Conservation (phyloP, 2,888 invertebrate species). For the Danaus chrysippus region DNA sequence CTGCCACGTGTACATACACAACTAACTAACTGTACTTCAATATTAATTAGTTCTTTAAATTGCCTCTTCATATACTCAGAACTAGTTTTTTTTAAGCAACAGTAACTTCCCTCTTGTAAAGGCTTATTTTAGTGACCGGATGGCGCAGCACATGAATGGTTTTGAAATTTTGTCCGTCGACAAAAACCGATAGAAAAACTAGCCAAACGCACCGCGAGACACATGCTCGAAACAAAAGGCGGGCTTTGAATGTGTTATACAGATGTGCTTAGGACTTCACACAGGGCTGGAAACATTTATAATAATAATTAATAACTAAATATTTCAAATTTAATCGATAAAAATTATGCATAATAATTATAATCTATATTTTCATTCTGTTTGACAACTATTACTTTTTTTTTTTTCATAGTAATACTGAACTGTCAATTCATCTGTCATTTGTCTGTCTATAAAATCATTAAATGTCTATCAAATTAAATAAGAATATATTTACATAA, state of each 20-base stretch:
- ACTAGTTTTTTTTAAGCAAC: not conserved
- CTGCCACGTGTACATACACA: constrained; percentile 48
- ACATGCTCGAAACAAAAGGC: constrained; percentile 70
- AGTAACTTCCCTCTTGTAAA: constrained; percentile 19
- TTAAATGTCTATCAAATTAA: too few relatives aligned
- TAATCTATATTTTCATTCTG: too few relatives aligned
- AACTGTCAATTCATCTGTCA: too few relatives aligned
- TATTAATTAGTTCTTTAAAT: too few relatives aligned
- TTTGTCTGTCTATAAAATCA: too few relatives aligned
- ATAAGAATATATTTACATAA: too few relatives aligned
- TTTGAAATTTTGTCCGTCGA: constrained; percentile 44
- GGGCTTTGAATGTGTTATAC: constrained; percentile 69
- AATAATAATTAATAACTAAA: not conserved
- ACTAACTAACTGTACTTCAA: constrained; percentile 1
- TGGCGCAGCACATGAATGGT: constrained; percentile 45
- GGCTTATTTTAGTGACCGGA: constrained; percentile 44
- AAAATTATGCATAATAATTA: too few relatives aligned
- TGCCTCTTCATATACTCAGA: not conserved
- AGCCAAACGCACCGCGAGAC: constrained; percentile 52
- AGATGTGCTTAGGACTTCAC: constrained; percentile 54
- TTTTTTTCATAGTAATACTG: too few relatives aligned
- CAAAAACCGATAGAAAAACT: constrained; percentile 62
- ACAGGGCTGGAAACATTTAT: constrained; percentile 21
- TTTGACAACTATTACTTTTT: too few relatives aligned
- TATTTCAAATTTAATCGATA: too few relatives aligned